Base-by-base conservation (phyloP, 2,113 vertebrate species). In the Nymphicus hollandicus region DNA sequence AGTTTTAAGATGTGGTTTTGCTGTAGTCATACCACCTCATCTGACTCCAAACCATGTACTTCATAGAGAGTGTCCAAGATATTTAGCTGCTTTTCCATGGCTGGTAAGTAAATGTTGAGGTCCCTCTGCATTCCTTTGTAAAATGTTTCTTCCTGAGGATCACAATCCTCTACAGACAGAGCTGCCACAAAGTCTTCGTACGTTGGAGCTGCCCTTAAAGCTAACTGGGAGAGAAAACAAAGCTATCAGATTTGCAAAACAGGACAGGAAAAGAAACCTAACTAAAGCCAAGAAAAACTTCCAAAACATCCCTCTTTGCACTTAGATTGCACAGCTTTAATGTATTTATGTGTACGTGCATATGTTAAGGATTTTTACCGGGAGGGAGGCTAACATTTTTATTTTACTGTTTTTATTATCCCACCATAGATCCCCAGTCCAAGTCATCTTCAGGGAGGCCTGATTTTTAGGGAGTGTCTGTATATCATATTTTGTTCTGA, bases 21-120 rank as follows among this genome's bases (percentile, higher is more conserved):
- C 69, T 73, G 94, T 49, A 28, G 52, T 99, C 98, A 99, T 96
- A 99, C 99, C 81, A 99, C 98, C 97, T 99, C 99, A 14, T 99
- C 99, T 5, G 99, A 99, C 90, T 99, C 99, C 96, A 99, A 98
- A 95, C 98, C 98, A 80, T 99, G 98, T 81, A 99, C 97, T 88
- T 99, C 99, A 22, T 99, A 99, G 55, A 99, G 97, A 89, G 97
- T 96, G 86, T 99, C 99, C 93, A 99, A 98, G 92, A 99, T 98
- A 74, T 95, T 97, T 94, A 99, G 98, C 97, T 99, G 99, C 81
- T 98, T 98, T 96, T 99, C 98, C 99, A 99, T 99, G 93, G 99
- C 99, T 17, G 99, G 99, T 85, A 99, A 98, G 96, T 99, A 99
- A 91, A 98, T 49, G 68, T 96, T 98, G 93, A 99, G 98, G 96